A percentile compares a stretch with the other conserved stretches of the same genome.
phyloP scores from a whole-genome alignment of 2,113 vertebrate genomes.

The Rattus rattus region DNA sequence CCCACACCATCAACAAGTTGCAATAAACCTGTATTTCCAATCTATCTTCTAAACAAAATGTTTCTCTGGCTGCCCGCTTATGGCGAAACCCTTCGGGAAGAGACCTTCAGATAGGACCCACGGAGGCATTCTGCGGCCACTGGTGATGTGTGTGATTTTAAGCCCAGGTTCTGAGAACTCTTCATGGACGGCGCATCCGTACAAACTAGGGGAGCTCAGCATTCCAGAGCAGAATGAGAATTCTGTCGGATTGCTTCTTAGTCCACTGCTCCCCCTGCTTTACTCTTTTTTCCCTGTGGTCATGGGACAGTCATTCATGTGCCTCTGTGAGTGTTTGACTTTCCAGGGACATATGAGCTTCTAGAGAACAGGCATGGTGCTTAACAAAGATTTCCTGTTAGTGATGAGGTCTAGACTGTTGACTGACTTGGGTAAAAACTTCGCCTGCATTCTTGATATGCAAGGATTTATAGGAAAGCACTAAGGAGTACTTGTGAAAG shows the following conservation, averaged over 20 bases:
- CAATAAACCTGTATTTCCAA: conserved; percentile 5
- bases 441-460: not conserved
- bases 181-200: no score
- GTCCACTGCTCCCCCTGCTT: not conserved
- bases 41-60: not conserved
- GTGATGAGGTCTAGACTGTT: not conserved
- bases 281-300: not conserved
- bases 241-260: not conserved
- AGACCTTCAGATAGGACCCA: not conserved
- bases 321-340: not conserved
- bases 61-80: not conserved
- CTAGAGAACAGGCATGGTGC: not conserved
- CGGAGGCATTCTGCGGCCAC: not conserved
- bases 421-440: not conserved
- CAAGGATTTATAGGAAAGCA: not conserved
- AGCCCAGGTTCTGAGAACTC: not conserved
- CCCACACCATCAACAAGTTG: not conserved
- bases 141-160: not conserved
- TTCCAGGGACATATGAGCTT: not conserved
- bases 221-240: accelerated
- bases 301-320: not conserved
- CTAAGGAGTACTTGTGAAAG: not conserved
- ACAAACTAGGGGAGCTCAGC: no score
- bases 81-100: not conserved
- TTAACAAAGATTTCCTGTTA: not conserved